phyloP scores from a whole-genome alignment of 2,888 invertebrate genomes.

The Hydriomena furcata region DNA sequence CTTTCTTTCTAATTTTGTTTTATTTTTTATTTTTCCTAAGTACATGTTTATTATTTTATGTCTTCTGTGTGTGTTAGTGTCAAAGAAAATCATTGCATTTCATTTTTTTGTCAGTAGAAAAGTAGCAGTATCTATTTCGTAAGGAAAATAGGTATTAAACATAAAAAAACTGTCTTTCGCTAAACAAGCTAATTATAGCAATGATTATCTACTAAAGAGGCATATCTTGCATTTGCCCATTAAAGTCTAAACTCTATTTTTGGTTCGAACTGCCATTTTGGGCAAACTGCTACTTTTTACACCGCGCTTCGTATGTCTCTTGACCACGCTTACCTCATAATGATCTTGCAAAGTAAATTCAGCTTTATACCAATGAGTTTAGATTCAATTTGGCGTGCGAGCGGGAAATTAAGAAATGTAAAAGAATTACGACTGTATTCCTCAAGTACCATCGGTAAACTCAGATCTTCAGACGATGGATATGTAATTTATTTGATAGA shows the following conservation, averaged over 20 bases:
- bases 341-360: background rate
- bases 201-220: background rate
- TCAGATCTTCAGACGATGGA: too few species aligned
- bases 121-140: too few species aligned
- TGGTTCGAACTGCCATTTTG: background rate
- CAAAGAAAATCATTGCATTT: too few species aligned
- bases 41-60: too few species aligned
- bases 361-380: background rate
- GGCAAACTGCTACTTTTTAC: background rate
- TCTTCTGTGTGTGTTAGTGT: too few species aligned
- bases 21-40: too few species aligned
- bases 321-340: background rate
- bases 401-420: background rate
- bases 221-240: background rate
- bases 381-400: background rate
- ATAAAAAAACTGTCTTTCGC: constrained; percentile 16
- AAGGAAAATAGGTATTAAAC: too few species aligned
- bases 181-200: constrained; percentile 5
- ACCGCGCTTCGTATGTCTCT: background rate
- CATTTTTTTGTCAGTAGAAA: too few species aligned
- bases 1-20: too few species aligned
- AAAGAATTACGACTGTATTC: too few species aligned
- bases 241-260: background rate
- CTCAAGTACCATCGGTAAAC: too few species aligned
- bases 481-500: too few species aligned